A percentile compares a stretch with the other conserved stretches of the same genome.
Conservation (phyloP, 2,797 vertebrate genomes). For the Oryzias dopingdopingensis region DNA sequence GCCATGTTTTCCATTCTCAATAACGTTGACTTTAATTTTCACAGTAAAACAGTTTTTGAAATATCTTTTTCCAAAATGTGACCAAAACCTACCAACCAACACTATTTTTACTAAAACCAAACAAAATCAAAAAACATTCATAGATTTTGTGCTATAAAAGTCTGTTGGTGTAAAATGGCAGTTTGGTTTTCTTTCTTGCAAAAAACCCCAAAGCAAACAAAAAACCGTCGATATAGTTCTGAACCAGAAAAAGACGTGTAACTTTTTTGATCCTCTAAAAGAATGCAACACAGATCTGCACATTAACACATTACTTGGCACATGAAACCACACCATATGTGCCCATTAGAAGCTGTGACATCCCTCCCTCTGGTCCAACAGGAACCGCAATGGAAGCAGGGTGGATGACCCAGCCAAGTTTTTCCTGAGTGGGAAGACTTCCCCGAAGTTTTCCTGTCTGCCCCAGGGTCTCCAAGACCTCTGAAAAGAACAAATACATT, state of each 20-base stretch:
- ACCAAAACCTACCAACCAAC: too few relatives aligned
- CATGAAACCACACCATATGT: constrained; percentile 60
- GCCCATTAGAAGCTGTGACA: constrained; percentile 65
- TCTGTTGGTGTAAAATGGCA: too few relatives aligned
- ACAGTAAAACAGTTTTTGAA: too few relatives aligned
- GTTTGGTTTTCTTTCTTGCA: too few relatives aligned
- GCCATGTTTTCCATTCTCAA: too few relatives aligned
- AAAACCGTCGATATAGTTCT: too few relatives aligned
- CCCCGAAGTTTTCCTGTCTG: constrained; percentile 35
- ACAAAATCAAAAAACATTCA: too few relatives aligned
- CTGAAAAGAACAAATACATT: constrained; percentile 8
- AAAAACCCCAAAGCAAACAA: too few relatives aligned
- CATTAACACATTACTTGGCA: constrained; percentile 55
- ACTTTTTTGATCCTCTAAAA: constrained; percentile 34
- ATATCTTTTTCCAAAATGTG: too few relatives aligned
- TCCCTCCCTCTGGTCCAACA: constrained; percentile 38
- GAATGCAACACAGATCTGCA: constrained; percentile 33
- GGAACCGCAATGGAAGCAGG: constrained; percentile 24
- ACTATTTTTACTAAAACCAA: too few relatives aligned
- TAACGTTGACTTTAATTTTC: too few relatives aligned
- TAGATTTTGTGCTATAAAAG: too few relatives aligned
- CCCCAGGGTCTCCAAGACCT: constrained; percentile 17
- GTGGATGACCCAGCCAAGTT: constrained; percentile 42
- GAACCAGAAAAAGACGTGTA: background rate
- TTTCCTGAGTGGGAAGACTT: constrained; percentile 32